These are phyloP conservation scores for Sesamia inferens DNA, from an alignment of 2,888 invertebrate genomes.

Conservation along the genomic window DNA sequence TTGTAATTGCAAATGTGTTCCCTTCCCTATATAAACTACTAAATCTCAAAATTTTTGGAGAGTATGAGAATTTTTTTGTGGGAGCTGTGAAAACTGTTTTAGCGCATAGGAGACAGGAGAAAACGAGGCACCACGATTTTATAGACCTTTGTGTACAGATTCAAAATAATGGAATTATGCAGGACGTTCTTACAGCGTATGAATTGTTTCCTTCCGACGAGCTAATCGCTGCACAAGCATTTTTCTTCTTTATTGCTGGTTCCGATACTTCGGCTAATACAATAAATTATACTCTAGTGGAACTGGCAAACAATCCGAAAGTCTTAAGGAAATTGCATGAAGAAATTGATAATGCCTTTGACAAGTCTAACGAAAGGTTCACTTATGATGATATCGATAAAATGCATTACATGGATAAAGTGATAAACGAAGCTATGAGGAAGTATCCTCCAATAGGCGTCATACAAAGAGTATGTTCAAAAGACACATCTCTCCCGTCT, in stretches of 20 bases:
- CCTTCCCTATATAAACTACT: conserved; percentile 71
- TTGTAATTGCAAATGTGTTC: conserved; percentile 64
- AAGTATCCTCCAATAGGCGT: conserved; percentile 77
- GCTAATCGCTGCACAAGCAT: conserved; percentile 82
- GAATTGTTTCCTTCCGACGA: conserved; percentile 75
- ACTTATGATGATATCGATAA: conserved; percentile 75
- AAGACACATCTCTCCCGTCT: conserved; percentile 71
- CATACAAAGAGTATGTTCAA: conserved; percentile 74
- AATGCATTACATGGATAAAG: conserved; percentile 81
- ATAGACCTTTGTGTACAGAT: conserved; percentile 78
- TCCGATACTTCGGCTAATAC: conserved; percentile 82
- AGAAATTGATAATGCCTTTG: conserved; percentile 79
- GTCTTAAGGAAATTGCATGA: conserved; percentile 76
- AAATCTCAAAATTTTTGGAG: conserved; percentile 73
- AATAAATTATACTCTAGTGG: conserved; percentile 79
- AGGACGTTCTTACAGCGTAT: conserved; percentile 72
- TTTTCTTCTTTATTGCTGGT: conserved; percentile 86
- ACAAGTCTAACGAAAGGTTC: conserved; percentile 67
- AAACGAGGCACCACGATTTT: conserved; percentile 73
- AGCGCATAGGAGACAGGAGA: conserved; percentile 65
- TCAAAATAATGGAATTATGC: conserved; percentile 75
- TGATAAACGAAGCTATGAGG: conserved; percentile 77
- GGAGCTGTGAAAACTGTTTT: conserved; percentile 76
- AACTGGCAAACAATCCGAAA: conserved; percentile 77
- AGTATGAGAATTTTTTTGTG: conserved; percentile 77